Base-by-base conservation (phyloP, 1,140 invertebrate species). In the Drosophila pseudoobscura region DNA sequence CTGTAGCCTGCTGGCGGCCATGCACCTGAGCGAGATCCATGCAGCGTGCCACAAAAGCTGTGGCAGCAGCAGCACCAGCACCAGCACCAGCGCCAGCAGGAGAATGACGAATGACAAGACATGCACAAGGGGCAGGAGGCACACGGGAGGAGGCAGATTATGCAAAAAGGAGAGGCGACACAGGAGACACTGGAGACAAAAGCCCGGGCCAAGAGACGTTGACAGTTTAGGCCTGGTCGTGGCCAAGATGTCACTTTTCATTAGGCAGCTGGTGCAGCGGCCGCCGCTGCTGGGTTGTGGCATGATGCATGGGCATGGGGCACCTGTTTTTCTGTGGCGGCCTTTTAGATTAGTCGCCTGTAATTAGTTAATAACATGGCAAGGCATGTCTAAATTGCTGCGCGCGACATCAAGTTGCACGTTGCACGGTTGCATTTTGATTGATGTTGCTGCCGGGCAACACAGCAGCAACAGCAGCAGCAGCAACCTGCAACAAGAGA, bases 291-390 rank as follows among this genome's bases (percentile, higher is more conserved):
- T 45, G 35, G 35, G 35, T 4, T 39, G 35, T 41, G 50, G 77
- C 62, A 85, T 85, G 80, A 85, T 85, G 80, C 82, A 85, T 88
- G 84, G 84, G 84, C 83, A 88, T 79, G 88, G 84, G 84, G 84
- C 83, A 88, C 84, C 83, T 88, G 83, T 88, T 78, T 73, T 57
- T 68, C 70, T 65, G 66, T 53, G 73, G 75, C 83, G 84, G 83
- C 75, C 75, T 78, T 87, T 87, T 91, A 91, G 89, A 91, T 91
- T 91, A 91, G 89, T 89, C 85, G 79, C 82, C 85, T 85, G 89
- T 91, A 91, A 91, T 91, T 91, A 91, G 89, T 91, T 91, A 91
- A 91, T 91, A 91, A 91, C 89, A 91, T 90, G 89, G 89, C 89
- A 89, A 76, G 89, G 88, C 82, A 85, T 90, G 89, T 88, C 85